Conservation (phyloP, 2,797 vertebrate genomes). For the Trachurus trachurus region DNA sequence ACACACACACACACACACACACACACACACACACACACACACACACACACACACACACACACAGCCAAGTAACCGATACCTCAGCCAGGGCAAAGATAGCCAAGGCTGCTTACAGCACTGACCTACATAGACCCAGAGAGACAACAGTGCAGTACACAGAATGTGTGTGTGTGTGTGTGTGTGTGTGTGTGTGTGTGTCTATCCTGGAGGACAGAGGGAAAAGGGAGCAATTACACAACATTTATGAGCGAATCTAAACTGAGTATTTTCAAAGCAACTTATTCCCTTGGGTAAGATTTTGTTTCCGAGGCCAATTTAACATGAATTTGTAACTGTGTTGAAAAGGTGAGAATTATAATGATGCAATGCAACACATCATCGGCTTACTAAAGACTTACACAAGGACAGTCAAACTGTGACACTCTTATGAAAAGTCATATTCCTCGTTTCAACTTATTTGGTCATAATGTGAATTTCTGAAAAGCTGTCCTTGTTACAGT, state of each 20-base stretch:
- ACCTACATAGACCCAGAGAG: constrained; percentile 60
- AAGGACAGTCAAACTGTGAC: constrained; percentile 17
- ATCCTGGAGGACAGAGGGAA: constrained; percentile 47
- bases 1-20: neutral
- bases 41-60: neutral
- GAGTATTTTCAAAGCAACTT: constrained; percentile 35
- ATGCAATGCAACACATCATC: constrained; percentile 11
- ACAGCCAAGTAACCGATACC: constrained; percentile 35
- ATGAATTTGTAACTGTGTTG: constrained; percentile 21
- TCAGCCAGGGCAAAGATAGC: constrained; percentile 33
- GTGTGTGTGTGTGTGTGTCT: constrained; percentile 11
- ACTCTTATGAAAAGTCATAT: constrained; percentile 1
- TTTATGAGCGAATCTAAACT: constrained; percentile 42
- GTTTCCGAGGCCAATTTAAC: constrained; percentile 36
- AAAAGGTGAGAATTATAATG: constrained; percentile 39
- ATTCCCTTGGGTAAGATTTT: constrained; percentile 32
- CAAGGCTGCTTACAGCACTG: constrained; percentile 61
- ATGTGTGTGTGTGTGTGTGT: constrained; percentile 50
- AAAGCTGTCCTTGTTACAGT: neutral
- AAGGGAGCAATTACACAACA: constrained; percentile 56
- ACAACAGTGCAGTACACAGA: constrained; percentile 34
- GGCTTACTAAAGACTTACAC: neutral
- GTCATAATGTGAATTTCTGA: neutral
- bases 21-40: constrained; percentile 15
- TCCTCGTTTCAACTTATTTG: constrained; percentile 11